Evolutionary conservation across 2,888 invertebrate genomes (phyloP).

Genomic region (Eulithis prunata): DNA sequence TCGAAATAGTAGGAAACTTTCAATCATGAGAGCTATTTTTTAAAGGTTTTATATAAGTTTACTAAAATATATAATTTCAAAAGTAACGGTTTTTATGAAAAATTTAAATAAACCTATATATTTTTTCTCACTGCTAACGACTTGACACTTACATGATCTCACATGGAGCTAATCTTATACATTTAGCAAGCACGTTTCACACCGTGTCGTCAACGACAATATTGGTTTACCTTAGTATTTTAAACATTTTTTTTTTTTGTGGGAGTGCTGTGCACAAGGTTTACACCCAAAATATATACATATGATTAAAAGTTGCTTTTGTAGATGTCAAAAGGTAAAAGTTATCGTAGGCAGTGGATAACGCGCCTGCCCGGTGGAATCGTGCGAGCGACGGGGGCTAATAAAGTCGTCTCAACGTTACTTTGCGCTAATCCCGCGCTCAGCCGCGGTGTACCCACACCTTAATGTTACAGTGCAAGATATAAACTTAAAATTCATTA

Average conservation of each 20-base stretch:
- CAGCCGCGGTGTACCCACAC: conserved; percentile 55
- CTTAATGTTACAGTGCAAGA: conserved; percentile 50
- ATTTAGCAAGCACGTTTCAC: no score
- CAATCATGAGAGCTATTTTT: neutral
- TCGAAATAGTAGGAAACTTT: neutral
- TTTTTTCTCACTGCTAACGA: no score
- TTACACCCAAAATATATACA: no score
- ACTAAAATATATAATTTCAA: no score
- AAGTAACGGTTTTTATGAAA: no score
- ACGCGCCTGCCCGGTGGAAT: conserved; percentile 41
- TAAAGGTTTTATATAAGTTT: neutral
- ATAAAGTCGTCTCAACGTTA: conserved; percentile 69
- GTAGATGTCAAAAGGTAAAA: neutral
- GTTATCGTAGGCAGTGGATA: conserved; percentile 45
- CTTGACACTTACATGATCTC: no score
- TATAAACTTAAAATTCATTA: conserved; percentile 14
- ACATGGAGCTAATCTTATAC: no score
- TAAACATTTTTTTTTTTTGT: no score
- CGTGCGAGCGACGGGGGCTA: conserved; percentile 50
- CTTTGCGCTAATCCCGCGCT: conserved; percentile 62
- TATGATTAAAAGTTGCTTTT: neutral
- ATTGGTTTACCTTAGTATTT: no score
- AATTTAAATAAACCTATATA: no score
- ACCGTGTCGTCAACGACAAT: no score
- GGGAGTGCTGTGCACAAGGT: no score